These are phyloP conservation scores for Astatoreochromis straeleni DNA, from an alignment of 2,113 vertebrate species.

Conservation along the genomic window DNA sequence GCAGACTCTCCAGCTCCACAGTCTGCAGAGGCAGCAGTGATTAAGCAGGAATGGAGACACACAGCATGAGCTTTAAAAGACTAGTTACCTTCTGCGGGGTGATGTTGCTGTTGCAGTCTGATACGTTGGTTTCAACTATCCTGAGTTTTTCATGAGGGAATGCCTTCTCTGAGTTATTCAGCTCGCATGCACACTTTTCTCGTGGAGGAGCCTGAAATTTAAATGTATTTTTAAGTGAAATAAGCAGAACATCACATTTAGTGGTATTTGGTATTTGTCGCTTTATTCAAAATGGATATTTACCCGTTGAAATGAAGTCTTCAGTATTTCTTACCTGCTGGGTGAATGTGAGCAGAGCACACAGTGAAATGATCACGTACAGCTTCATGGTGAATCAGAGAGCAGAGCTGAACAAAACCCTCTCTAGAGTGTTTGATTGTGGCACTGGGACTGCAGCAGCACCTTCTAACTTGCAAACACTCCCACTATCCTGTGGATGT, in stretches of 20 bases:
- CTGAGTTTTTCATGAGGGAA: constrained; percentile 57
- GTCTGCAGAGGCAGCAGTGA: too few relatives aligned
- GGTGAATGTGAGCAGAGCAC: constrained; percentile 4
- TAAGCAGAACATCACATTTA: rapidly evolving
- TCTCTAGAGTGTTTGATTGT: rapidly evolving
- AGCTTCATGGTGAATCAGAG: constrained; percentile 16
- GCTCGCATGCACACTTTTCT: constrained; percentile 53
- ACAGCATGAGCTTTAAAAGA: too few relatives aligned
- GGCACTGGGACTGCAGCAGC: not conserved
- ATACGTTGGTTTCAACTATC: not conserved
- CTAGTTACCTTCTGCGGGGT: too few relatives aligned
- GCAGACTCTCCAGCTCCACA: too few relatives aligned
- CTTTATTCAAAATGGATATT: not conserved
- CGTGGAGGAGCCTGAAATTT: not conserved
- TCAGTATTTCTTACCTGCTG: constrained; percentile 45
- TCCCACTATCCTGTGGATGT: not conserved
- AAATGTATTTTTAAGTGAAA: not conserved
- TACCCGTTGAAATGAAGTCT: rapidly evolving
- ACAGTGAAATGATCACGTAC: not conserved
- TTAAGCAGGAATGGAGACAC: too few relatives aligned
- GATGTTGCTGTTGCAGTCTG: too few relatives aligned
- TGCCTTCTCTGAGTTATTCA: not conserved
- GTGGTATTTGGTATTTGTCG: rapidly evolving
- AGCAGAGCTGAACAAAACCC: not conserved
- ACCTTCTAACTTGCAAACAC: not conserved